Conservation (phyloP, 2,888 invertebrate genomes). For the Morinoia aosen region DNA sequence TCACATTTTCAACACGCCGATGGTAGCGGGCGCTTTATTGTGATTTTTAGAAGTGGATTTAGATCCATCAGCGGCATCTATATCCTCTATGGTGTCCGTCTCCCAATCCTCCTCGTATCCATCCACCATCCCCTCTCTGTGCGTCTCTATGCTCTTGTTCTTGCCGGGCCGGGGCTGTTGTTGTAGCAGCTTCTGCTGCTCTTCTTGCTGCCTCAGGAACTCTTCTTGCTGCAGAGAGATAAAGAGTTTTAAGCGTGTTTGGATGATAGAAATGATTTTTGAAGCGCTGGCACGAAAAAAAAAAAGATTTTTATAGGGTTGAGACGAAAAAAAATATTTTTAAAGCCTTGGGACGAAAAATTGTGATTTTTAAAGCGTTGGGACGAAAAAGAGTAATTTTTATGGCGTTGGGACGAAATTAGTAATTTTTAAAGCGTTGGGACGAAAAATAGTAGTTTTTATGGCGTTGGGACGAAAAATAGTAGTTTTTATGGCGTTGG, state of each 20-base stretch:
- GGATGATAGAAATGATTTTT: too few relatives aligned
- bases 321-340: too few relatives aligned
- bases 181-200: constrained; percentile 46
- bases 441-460: too few relatives aligned
- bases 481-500: too few relatives aligned
- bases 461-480: too few relatives aligned
- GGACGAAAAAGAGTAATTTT: too few relatives aligned
- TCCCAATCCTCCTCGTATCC: constrained; percentile 46
- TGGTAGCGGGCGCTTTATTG: background rate
- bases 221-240: constrained; percentile 22
- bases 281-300: too few relatives aligned
- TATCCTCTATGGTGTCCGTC: constrained; percentile 27
- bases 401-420: too few relatives aligned
- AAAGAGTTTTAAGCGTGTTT: background rate
- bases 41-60: background rate
- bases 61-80: background rate
- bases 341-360: too few relatives aligned
- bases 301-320: too few relatives aligned
- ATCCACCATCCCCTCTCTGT: background rate
- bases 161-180: constrained; percentile 68
- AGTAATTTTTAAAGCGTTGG: too few relatives aligned
- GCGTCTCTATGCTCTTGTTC: constrained; percentile 69
- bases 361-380: too few relatives aligned
- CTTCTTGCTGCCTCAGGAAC: constrained; percentile 55
- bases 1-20: constrained; percentile 29